Evolutionary conservation across 2,888 invertebrate genomes (phyloP).

Genomic region (Hirudinaria manillensis): DNA sequence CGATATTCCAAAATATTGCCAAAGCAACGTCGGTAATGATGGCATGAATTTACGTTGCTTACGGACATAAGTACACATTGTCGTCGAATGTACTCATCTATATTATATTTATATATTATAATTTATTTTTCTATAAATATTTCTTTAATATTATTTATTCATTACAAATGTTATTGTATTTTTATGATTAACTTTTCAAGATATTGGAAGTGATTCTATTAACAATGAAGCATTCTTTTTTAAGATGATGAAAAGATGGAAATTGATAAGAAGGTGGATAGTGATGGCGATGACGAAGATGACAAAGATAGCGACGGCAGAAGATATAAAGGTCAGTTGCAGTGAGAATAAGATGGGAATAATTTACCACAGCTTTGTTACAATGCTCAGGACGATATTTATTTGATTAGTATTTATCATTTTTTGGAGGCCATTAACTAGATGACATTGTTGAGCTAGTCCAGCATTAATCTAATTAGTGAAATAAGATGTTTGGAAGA

Average conservation of each 20-base stretch:
- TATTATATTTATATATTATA: neutral
- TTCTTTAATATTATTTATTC: too few species aligned
- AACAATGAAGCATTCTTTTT: slow-evolving; percentile 22
- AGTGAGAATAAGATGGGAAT: neutral
- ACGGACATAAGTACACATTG: neutral
- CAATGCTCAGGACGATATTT: too few species aligned
- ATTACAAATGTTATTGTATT: neutral
- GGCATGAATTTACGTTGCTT: neutral
- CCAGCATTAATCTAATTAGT: too few species aligned
- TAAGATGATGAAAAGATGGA: slow-evolving; percentile 30
- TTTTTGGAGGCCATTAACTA: too few species aligned
- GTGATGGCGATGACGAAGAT: slow-evolving; percentile 27
- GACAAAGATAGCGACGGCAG: slow-evolving; percentile 30
- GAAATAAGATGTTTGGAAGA: too few species aligned
- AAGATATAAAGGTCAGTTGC: neutral
- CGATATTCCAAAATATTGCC: slow-evolving; percentile 25
- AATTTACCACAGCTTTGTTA: too few species aligned
- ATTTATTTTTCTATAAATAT: too few species aligned
- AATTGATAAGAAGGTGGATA: slow-evolving; percentile 31
- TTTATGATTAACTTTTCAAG: neutral
- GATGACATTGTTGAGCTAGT: too few species aligned
- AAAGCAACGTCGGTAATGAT: slow-evolving; percentile 22
- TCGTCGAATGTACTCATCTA: neutral
- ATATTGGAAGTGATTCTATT: neutral
- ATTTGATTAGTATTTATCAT: too few species aligned